phyloP scores from a whole-genome alignment of 1,140 invertebrate genomes.

The Acromyrmex charruanus region DNA sequence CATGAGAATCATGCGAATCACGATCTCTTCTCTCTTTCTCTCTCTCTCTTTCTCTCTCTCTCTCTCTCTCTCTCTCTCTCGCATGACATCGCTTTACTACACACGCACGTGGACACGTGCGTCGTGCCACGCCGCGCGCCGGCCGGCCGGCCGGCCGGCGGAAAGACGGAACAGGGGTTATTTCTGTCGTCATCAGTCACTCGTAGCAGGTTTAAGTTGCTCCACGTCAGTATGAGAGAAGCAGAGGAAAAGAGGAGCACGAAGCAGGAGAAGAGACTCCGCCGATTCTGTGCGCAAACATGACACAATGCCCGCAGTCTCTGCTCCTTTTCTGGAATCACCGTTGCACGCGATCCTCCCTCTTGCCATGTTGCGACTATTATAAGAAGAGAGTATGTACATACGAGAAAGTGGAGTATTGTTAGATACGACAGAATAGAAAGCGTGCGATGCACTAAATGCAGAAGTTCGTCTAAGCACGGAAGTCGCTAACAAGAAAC shows the following conservation, averaged over 20 bases:
- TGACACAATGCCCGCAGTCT: constrained; percentile 68
- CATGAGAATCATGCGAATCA: constrained; percentile 61
- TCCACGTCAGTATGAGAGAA: constrained; percentile 9
- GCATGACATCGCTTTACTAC: constrained; percentile 65
- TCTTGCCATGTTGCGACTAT: constrained; percentile 37
- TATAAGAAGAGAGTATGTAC: constrained; percentile 20
- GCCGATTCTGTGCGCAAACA: constrained; percentile 60
- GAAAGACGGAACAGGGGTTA: constrained; percentile 75
- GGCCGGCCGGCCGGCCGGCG: constrained; percentile 70
- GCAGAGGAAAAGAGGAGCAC: constrained; percentile 36
- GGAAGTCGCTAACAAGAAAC: not conserved
- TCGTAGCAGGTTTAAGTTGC: constrained; percentile 67
- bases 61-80: not conserved
- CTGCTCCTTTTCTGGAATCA: constrained; percentile 70
- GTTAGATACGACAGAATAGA: not conserved
- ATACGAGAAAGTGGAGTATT: not conserved
- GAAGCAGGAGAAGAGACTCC: constrained; percentile 50
- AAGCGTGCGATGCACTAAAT: constrained; percentile 6
- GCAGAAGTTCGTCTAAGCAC: not conserved
- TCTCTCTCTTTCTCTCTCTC: too few relatives aligned
- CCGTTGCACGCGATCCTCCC: constrained; percentile 38
- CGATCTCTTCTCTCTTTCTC: not conserved
- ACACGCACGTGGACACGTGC: constrained; percentile 80
- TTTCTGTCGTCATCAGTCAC: constrained; percentile 84
- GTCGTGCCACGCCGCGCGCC: constrained; percentile 38